A percentile compares a stretch with the other conserved stretches of the same genome.
These are phyloP conservation scores for Drosophila affinis DNA, from an alignment of 2,888 invertebrate species.

Conservation along the genomic window DNA sequence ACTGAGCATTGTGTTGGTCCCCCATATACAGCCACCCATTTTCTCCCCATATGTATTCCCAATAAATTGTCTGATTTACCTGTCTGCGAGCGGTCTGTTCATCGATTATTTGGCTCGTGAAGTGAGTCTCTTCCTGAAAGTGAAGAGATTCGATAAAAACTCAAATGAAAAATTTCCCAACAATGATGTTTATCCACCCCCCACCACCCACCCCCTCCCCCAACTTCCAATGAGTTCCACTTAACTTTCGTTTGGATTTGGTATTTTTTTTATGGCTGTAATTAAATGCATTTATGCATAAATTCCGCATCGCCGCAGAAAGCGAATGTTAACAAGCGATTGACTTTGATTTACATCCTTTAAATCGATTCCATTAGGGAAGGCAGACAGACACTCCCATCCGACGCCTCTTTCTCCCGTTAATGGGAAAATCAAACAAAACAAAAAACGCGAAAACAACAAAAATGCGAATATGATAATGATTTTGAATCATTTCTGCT, in stretches of 20 bases:
- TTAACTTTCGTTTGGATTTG: slow-evolving; percentile 1
- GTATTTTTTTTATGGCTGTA: slow-evolving; percentile 30
- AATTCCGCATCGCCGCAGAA: slow-evolving; percentile 54
- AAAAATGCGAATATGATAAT: slow-evolving; percentile 56
- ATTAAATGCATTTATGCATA: slow-evolving; percentile 66
- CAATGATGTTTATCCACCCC: slow-evolving; percentile 15
- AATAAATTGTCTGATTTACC: slow-evolving; percentile 39
- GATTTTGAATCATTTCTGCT: slow-evolving; percentile 51
- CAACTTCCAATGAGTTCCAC: not conserved
- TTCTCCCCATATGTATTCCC: slow-evolving; percentile 1
- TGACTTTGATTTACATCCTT: slow-evolving; percentile 51
- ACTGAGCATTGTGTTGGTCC: slow-evolving; percentile 9
- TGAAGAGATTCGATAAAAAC: not conserved
- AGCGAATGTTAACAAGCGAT: slow-evolving; percentile 55
- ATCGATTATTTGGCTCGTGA: slow-evolving; percentile 33
- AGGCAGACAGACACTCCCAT: not conserved
- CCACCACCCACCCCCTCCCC: not conserved
- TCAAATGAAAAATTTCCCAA: slow-evolving; percentile 6
- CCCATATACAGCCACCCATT: slow-evolving; percentile 7
- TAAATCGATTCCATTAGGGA: slow-evolving; percentile 19
- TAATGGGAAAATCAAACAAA: slow-evolving; percentile 37
- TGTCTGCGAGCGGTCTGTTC: slow-evolving; percentile 17
- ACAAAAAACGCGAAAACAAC: slow-evolving; percentile 13
- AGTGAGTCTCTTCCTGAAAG: slow-evolving; percentile 24
- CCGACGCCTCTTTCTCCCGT: slow-evolving; percentile 7